phyloP scores from a whole-genome alignment of 2,888 invertebrate genomes.

The Criorhina ranunculi region DNA sequence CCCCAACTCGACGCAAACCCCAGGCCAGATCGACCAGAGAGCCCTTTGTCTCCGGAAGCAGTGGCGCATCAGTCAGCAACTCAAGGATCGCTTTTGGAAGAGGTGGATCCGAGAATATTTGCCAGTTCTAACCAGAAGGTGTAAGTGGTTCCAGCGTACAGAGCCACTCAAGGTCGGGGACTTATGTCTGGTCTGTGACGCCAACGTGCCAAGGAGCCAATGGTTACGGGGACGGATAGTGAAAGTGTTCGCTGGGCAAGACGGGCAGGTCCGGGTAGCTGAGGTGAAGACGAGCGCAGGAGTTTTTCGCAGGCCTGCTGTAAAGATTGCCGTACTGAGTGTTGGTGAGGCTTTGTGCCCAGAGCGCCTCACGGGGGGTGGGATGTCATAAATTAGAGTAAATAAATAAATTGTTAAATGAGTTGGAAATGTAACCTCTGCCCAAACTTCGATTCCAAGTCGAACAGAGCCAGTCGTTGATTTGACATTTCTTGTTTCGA shows the following conservation, averaged over 20 bases:
- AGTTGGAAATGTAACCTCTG: no score
- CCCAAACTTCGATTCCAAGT: no score
- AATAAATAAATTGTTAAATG: no score
- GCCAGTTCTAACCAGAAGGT: not conserved
- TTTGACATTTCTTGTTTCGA: no score
- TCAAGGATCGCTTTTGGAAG: not conserved
- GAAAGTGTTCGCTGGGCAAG: not conserved
- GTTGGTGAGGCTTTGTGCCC: slow-evolving; percentile 1
- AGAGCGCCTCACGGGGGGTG: slow-evolving; percentile 1
- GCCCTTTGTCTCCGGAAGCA: not conserved
- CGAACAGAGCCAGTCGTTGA: no score
- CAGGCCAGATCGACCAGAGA: not conserved
- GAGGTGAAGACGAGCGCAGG: not conserved
- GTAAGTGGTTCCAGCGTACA: not conserved
- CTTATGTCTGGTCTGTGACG: not conserved
- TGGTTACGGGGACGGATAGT: not conserved
- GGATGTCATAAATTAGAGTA: slow-evolving; percentile 5
- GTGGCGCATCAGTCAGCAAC: not conserved
- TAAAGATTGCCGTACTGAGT: not conserved
- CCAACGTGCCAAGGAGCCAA: not conserved
- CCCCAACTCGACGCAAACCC: not conserved
- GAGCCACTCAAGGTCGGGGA: not conserved
- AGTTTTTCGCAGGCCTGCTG: not conserved
- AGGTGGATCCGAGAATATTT: not conserved
- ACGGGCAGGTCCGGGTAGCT: not conserved